A percentile compares a stretch with the other conserved stretches of the same genome.
Conservation (phyloP, 2,797 vertebrate species). For the Anguilla megastoma region DNA sequence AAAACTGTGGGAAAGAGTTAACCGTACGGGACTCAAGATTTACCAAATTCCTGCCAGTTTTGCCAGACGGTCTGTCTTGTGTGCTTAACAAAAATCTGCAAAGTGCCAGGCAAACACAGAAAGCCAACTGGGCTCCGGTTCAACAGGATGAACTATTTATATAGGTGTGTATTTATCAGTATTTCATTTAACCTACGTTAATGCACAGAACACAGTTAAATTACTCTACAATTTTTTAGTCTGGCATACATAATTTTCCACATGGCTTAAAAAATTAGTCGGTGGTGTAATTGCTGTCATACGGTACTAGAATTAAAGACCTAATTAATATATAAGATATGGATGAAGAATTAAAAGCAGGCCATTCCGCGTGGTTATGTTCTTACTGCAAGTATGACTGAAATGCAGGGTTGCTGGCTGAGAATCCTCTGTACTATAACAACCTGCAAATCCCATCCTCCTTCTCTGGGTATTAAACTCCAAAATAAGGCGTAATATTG, state of each 20-base stretch:
- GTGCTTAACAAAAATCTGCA: neutral
- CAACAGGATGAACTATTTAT: neutral
- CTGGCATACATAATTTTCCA: neutral
- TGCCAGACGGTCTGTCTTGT: neutral
- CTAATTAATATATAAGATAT: neutral
- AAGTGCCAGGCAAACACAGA: neutral
- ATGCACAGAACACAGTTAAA: neutral
- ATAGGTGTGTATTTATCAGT: neutral
- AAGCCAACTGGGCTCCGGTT: neutral
- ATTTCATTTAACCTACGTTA: neutral
- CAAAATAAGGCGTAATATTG: constrained; percentile 83
- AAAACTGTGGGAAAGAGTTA: neutral
- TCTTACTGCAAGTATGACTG: neutral
- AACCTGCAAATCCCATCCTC: neutral
- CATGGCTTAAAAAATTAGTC: neutral
- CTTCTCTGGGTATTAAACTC: constrained; percentile 53
- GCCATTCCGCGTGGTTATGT: neutral
- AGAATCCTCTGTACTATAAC: neutral
- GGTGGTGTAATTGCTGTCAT: neutral
- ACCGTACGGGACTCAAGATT: neutral
- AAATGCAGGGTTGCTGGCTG: neutral
- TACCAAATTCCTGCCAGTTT: neutral
- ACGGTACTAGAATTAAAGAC: neutral
- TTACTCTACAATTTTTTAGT: neutral
- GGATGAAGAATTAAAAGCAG: neutral